Evolutionary conservation across 2,113 vertebrate species (phyloP).

Genomic region (Otolemur garnettii): DNA sequence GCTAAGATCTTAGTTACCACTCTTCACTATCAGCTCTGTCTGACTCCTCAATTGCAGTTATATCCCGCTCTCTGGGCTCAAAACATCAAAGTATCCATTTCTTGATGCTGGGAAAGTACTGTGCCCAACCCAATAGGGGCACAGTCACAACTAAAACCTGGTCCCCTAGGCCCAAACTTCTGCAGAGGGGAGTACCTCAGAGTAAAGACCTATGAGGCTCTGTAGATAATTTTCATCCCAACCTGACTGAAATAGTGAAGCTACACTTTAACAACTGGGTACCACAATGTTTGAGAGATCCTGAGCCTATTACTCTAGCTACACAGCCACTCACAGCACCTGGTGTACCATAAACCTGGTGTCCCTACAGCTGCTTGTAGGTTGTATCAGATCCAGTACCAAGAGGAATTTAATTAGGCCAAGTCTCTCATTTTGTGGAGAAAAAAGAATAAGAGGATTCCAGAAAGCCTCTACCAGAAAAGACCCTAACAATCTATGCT

Average conservation of each 20-base stretch:
- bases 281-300: neutral
- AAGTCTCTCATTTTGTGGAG: neutral
- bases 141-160: too few relatives aligned
- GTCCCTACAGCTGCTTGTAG: neutral
- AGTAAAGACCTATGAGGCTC: neutral
- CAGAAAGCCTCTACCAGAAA: neutral
- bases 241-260: neutral
- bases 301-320: neutral
- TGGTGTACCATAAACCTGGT: neutral
- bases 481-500: neutral
- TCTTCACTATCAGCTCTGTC: neutral
- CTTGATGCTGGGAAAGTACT: neutral
- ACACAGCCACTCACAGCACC: neutral
- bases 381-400: neutral
- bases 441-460: neutral
- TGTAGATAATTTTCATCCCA: neutral
- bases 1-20: neutral
- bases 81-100: neutral
- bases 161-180: too few relatives aligned
- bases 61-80: neutral
- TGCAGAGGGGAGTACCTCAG: neutral
- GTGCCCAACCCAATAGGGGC: too few relatives aligned
- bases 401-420: neutral
- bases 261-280: neutral
- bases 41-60: neutral